Evolutionary conservation across 2,797 vertebrate species (phyloP), one percentile per base, ranked within the genome.

Genomic region (Rhincodon typus): DNA sequence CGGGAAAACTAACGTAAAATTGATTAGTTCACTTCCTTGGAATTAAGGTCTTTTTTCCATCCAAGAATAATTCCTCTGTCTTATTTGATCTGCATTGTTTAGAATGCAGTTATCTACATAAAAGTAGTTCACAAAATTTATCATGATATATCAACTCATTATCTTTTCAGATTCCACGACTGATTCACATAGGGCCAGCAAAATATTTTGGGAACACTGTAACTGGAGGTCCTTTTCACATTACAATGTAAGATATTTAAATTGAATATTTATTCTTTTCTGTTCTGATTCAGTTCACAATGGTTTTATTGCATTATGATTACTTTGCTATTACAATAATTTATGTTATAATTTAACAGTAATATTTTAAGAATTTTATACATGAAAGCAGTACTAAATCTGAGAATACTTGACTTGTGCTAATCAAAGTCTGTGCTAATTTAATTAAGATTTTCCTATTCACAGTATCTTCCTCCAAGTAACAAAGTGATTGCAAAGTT

Each of bases 221-320:
- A 46, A 79, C 21, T 87, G 96, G 82, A 96, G 96, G 53, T 42
- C 4, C 12, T 1, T 96, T 96, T 96, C 42, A 74, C 77, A 46
- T 93, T 95, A 96, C 91, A 12, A 96, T 50, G 0, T 96, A 96
- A 96, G 95, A 84, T 34, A 23, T 53, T 50, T 30, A 50, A 50
- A 72, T 77, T 77, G 17, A 34, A 50, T 77, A 13, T 53, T 77
- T 5, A 57, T 50, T 50, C 34, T 17, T 25, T 21, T 25, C 25
- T 25, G 30, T 34, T 95, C 15, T 30, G 87, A 82, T 82, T 84
- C 62, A 19, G 19, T 69, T 42, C 8, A 69, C 66, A 25, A 69
- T 42, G 12, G 42, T 67, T 93, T 67, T 42, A 67, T 67, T 67
- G 7, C 42, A 93, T 93, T 69, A 25, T 84, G 82, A 42, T 69